Conservation (phyloP, 2,797 vertebrate genomes). For the Arctocebus calabarensis region DNA sequence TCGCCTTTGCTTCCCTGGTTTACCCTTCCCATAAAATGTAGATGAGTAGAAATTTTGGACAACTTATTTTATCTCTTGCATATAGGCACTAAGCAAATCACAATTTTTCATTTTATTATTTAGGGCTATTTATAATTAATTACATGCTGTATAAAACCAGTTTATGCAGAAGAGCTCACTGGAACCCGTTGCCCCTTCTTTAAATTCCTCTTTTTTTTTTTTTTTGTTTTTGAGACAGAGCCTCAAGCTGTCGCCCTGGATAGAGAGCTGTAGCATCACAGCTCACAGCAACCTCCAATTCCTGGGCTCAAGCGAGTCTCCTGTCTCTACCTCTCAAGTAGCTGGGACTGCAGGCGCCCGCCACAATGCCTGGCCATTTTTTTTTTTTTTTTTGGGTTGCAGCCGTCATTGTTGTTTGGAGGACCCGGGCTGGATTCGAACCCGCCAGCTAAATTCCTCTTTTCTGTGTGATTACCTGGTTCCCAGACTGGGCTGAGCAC, state of each 20-base stretch:
- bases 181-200: not conserved
- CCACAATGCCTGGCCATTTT: too few relatives aligned
- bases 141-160: not conserved
- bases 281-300: too few relatives aligned
- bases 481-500: not conserved
- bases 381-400: too few relatives aligned
- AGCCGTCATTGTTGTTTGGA: too few relatives aligned
- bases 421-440: too few relatives aligned
- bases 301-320: too few relatives aligned
- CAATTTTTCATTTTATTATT: not conserved
- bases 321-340: too few relatives aligned
- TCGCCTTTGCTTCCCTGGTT: not conserved
- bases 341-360: too few relatives aligned
- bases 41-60: not conserved
- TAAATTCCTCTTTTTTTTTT: not conserved
- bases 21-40: not conserved
- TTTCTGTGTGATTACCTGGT: not conserved
- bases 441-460: fast-evolving
- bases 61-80: not conserved
- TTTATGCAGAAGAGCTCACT: not conserved
- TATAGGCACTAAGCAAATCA: not conserved
- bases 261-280: too few relatives aligned
- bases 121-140: not conserved
- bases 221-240: too few relatives aligned
- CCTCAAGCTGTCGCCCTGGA: too few relatives aligned